A percentile compares a stretch with the other conserved stretches of the same genome.
phyloP scores from a whole-genome alignment of 2,888 invertebrate species.

The Coenonympha glycerion region DNA sequence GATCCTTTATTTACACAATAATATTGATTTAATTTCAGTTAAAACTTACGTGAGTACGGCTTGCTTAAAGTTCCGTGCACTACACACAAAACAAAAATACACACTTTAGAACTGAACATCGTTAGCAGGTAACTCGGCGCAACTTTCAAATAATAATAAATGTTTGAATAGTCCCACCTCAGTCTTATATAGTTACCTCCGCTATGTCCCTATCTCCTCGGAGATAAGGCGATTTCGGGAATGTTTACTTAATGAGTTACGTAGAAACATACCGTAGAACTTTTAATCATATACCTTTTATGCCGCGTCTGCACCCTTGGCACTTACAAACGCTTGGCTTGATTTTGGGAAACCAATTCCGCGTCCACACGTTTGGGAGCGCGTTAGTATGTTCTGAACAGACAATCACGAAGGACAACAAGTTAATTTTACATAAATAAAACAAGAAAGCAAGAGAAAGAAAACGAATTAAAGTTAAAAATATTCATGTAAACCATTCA shows the following conservation, averaged over 20 bases:
- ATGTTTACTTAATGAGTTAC: constrained; percentile 69
- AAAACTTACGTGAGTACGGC: constrained; percentile 56
- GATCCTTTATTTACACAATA: neutral
- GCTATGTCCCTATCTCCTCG: constrained; percentile 53
- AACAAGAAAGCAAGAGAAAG: too few relatives aligned
- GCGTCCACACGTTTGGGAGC: too few relatives aligned
- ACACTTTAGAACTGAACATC: constrained; percentile 47
- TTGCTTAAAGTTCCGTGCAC: constrained; percentile 45
- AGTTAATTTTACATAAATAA: too few relatives aligned
- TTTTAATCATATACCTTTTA: constrained; percentile 54
- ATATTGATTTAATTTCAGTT: neutral
- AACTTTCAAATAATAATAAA: constrained; percentile 49
- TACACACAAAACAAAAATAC: constrained; percentile 41
- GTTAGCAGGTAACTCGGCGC: constrained; percentile 33
- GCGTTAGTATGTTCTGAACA: too few relatives aligned
- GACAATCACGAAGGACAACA: too few relatives aligned
- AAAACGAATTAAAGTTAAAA: too few relatives aligned
- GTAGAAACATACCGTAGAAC: constrained; percentile 46
- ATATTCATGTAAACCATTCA: too few relatives aligned
- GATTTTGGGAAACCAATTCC: too few relatives aligned
- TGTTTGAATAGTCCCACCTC: constrained; percentile 50
- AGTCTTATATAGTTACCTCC: constrained; percentile 53
- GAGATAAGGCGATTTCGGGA: constrained; percentile 63
- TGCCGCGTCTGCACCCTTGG: too few relatives aligned
- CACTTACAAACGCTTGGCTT: too few relatives aligned